A percentile compares a stretch with the other conserved stretches of the same genome.
Evolutionary conservation across 2,888 invertebrate species (phyloP).

Genomic region (Rotaria sp.): DNA sequence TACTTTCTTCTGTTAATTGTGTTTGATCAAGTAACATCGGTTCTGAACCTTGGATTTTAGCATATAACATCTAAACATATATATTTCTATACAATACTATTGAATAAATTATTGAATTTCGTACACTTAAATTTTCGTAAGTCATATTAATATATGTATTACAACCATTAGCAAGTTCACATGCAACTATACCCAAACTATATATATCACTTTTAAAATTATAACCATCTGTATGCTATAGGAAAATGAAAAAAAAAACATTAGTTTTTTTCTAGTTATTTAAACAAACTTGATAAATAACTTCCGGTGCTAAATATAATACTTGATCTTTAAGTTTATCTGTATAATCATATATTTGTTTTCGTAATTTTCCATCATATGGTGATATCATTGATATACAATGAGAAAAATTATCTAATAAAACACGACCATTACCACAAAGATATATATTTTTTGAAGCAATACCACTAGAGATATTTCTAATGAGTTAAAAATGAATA

Average conservation of each 20-base stretch:
- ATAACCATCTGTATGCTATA: constrained; percentile 68
- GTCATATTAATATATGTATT: constrained; percentile 68
- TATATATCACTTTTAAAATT: constrained; percentile 82
- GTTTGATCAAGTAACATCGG: constrained; percentile 7
- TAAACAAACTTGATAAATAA: constrained; percentile 80
- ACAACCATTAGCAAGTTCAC: constrained; percentile 79
- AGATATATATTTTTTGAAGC: not conserved
- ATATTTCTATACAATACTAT: too few relatives aligned
- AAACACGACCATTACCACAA: not conserved
- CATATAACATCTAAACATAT: not conserved
- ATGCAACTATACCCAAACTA: constrained; percentile 76
- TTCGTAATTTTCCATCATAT: constrained; percentile 47
- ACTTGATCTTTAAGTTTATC: constrained; percentile 66
- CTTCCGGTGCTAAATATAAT: constrained; percentile 84
- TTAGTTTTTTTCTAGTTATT: too few relatives aligned
- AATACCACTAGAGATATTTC: too few relatives aligned
- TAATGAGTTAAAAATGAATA: not conserved
- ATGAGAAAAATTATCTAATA: constrained; percentile 27
- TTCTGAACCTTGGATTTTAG: not conserved
- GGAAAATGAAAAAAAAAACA: too few relatives aligned
- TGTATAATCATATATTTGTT: constrained; percentile 69
- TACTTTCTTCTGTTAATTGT: constrained; percentile 3
- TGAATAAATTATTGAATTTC: too few relatives aligned
- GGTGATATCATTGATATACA: constrained; percentile 27
- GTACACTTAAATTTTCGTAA: not conserved